Evolutionary conservation across 2,888 invertebrate species (phyloP), one percentile per base, ranked within the genome.

Genomic region (Trachelus iudaicus): DNA sequence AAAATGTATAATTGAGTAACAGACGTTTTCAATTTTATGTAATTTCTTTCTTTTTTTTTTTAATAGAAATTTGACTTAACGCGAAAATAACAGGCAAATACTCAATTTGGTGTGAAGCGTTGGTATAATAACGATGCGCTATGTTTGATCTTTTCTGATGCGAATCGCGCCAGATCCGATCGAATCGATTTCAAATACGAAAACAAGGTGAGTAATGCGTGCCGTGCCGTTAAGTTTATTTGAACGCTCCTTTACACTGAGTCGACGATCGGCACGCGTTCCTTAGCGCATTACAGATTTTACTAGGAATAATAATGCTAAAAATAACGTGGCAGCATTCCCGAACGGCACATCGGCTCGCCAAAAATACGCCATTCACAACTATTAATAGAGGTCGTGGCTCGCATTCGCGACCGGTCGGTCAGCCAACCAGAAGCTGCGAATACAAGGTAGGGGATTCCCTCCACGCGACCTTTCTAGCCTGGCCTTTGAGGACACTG

Each of bases 301-400:
- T 71, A 71, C 71, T 71, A 71, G 71, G 71, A 71, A 71, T 71
- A 71, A 71, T 71, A 71, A 71, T 71, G 71, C 71, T 71, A 71
- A 71, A 71, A 71, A 71, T 71, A 71, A 71, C 71, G 31, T 34
- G 31, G 31, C 71, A 71, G 71, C 71, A 71, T 71, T 71, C 71
- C 71, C 34, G 33, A 71, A 71, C 34, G 71, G 71, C 34, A 34
- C 34, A 71, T 71, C 34, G 71, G 33, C 71, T 34, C 34, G 71
- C 71, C 71, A 71, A 71, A 71, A 71, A 71, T 71, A 71, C 71
- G 71, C 71, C 71, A 71, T 71, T 71, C 71, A 71, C 71, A 34
- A 71, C 71, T 71, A 71, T 71, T 71, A 71, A 71, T 71, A 71
- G 71, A 31, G 33, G 71, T 56, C 71, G 71, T 23, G 71, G 71